phyloP scores from a whole-genome alignment of 2,113 vertebrate genomes.

The Tautogolabrus adspersus region DNA sequence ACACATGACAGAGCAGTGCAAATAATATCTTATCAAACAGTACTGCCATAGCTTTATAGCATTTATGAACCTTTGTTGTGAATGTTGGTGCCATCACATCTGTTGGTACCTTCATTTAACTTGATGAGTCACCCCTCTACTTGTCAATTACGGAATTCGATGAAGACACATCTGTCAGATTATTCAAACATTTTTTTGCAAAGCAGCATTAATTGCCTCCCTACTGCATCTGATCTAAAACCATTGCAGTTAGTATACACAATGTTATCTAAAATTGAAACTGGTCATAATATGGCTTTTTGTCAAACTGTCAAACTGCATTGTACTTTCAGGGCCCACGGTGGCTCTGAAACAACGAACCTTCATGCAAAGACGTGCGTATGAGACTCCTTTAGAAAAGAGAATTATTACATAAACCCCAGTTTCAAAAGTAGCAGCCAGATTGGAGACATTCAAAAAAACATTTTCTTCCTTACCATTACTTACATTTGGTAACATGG shows the following conservation, averaged over 20 bases:
- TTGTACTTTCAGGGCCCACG: not conserved
- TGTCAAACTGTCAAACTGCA: not conserved
- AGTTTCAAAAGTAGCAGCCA: not conserved
- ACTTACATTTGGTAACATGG: too few species aligned
- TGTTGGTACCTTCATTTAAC: not conserved
- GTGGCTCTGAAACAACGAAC: not conserved
- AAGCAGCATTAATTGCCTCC: too few species aligned
- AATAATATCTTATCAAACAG: not conserved
- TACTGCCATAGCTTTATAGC: not conserved
- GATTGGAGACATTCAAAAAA: not conserved
- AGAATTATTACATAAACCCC: not conserved
- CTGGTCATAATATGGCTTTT: not conserved
- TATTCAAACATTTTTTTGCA: too few species aligned
- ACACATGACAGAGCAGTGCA: conserved; percentile 13
- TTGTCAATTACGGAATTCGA: too few species aligned
- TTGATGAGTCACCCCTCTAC: not conserved
- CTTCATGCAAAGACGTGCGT: not conserved
- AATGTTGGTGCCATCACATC: not conserved
- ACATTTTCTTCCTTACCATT: too few species aligned
- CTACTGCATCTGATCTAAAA: too few species aligned
- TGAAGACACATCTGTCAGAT: too few species aligned
- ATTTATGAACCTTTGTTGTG: not conserved
- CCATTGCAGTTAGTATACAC: too few species aligned
- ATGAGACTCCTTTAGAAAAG: too few species aligned
- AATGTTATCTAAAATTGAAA: not conserved